A percentile compares a stretch with the other conserved stretches of the same genome.
Conservation (phyloP, 2,888 invertebrate genomes). For the Ptychoptera albimana region DNA sequence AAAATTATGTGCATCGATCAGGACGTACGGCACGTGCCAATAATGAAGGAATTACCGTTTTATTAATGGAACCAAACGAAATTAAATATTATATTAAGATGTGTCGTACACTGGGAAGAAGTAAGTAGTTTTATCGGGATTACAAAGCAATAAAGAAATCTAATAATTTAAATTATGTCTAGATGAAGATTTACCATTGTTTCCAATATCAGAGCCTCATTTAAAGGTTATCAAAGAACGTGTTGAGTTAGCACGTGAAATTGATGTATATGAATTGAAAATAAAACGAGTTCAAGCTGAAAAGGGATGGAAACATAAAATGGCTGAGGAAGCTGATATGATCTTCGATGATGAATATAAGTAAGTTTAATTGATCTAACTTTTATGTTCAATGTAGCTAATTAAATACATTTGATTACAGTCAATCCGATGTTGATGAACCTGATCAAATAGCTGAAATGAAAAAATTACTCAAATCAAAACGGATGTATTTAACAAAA, state of each 20-base stretch:
- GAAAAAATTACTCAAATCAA: slow-evolving; percentile 32
- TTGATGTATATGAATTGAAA: slow-evolving; percentile 61
- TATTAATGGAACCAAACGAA: slow-evolving; percentile 83
- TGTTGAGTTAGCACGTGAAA: slow-evolving; percentile 58
- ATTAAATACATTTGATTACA: slow-evolving; percentile 16
- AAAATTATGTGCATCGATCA: slow-evolving; percentile 93
- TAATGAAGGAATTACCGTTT: slow-evolving; percentile 76
- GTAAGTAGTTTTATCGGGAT: slow-evolving; percentile 47
- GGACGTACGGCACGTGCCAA: slow-evolving; percentile 89
- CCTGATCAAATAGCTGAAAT: slow-evolving; percentile 16
- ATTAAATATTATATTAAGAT: slow-evolving; percentile 62
- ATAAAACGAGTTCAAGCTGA: slow-evolving; percentile 46
- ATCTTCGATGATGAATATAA: slow-evolving; percentile 59
- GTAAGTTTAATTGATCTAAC: too few species aligned
- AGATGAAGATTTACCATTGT: slow-evolving; percentile 65
- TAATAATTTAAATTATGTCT: background rate
- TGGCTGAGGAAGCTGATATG: slow-evolving; percentile 82
- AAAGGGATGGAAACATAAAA: slow-evolving; percentile 71
- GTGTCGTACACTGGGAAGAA: slow-evolving; percentile 67
- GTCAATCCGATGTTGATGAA: slow-evolving; percentile 26
- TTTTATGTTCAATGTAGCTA: too few species aligned
- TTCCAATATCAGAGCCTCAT: slow-evolving; percentile 52
- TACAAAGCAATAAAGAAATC: too few species aligned
- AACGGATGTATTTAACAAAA: slow-evolving; percentile 34
- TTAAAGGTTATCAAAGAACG: slow-evolving; percentile 50